Conservation (phyloP, 2,888 invertebrate genomes). For the Deroplatys truncata region DNA sequence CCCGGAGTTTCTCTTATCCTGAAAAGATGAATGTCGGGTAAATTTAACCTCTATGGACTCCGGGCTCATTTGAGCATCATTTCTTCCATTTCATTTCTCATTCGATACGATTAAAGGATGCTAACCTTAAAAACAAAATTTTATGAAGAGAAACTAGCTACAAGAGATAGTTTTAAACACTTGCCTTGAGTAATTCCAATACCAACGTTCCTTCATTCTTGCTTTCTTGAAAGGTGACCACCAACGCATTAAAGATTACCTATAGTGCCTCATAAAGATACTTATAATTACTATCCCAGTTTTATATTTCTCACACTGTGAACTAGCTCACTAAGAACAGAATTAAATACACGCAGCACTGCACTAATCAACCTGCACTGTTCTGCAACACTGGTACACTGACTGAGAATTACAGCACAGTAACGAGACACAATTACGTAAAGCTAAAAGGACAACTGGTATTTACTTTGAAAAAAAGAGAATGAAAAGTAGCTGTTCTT, state of each 20-base stretch:
- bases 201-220: background rate
- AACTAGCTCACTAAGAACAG: no score
- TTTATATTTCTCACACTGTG: no score
- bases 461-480: background rate
- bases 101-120: no score
- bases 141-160: no score
- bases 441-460: background rate
- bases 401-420: background rate
- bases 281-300: no score
- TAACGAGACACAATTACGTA: background rate
- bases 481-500: background rate
- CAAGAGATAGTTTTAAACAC: background rate
- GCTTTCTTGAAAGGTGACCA: background rate
- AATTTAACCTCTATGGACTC: no score
- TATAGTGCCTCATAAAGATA: no score
- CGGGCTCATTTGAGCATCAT: no score
- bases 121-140: no score
- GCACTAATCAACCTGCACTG: background rate
- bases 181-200: background rate
- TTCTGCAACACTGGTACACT: background rate
- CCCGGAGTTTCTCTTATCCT: no score
- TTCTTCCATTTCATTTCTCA: no score
- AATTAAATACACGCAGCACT: background rate
- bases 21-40: no score
- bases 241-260: background rate